Evolutionary conservation across 2,113 vertebrate species (phyloP).

Genomic region (Amphiprion ocellaris): DNA sequence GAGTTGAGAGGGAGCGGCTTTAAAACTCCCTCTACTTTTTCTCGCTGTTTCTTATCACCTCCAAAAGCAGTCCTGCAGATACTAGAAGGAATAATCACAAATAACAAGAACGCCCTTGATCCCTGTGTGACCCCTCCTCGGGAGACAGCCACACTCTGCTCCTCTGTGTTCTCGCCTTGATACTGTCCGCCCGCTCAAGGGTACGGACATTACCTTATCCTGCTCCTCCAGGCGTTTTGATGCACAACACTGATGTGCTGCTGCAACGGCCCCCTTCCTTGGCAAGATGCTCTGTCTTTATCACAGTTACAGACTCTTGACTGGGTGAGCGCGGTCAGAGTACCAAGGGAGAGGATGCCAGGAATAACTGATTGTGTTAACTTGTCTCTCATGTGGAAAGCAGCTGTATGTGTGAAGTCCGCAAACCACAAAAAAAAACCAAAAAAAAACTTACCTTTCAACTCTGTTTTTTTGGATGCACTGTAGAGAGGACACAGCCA

Average conservation of each 20-base stretch:
- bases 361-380: conserved; percentile 36
- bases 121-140: conserved; percentile 63
- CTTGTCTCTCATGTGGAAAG: conserved; percentile 23
- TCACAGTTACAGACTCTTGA: conserved; percentile 50
- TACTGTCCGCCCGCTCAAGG: conserved; percentile 45
- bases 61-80: conserved; percentile 59
- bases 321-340: conserved; percentile 44
- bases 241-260: conserved; percentile 40
- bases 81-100: conserved; percentile 74
- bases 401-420: conserved; percentile 24
- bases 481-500: conserved; percentile 12
- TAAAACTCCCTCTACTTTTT: conserved; percentile 56
- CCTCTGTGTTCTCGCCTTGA: conserved; percentile 42
- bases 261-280: not conserved
- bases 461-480: not conserved
- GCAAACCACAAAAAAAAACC: not conserved
- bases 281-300: conserved; percentile 38
- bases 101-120: conserved; percentile 80
- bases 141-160: conserved; percentile 52
- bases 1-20: conserved; percentile 56
- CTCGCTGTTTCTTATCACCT: conserved; percentile 72
- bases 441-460: conserved; percentile 31
- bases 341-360: conserved; percentile 43
- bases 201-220: conserved; percentile 65
- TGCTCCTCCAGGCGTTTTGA: conserved; percentile 41